Base-by-base conservation (phyloP, 2,888 invertebrate genomes). In the Pristionchus japonicus region DNA sequence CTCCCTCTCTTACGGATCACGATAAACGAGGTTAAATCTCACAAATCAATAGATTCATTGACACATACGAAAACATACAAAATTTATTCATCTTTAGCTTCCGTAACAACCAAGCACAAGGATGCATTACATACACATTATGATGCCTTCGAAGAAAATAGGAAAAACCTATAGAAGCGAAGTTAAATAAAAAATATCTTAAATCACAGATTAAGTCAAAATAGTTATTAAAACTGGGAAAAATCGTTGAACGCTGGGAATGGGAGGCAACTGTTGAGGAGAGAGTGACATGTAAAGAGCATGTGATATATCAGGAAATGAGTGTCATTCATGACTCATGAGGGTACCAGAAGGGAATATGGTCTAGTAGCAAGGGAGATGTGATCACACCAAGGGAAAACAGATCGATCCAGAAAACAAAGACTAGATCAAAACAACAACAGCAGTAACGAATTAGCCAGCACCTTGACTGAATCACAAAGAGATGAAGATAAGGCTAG, bases 11-110 rank as follows among this genome's bases (percentile, higher is more conserved):
- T 83, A 83, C 82, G 82, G 82, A 83, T 83, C 82, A 31, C 34
- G 34, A 83, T 83, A 83, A 83, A 83, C 82, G 82, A 49, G 82
- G 82, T 83, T 83, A 77, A 77, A 77, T 77, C 82, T 52, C 82
- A 83, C 34, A 15, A 34, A 67, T 67, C 64, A 34, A 27, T 64
- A 6, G 31, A 27, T 2, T 31, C 34, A 13, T 31, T 67, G 17
- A 57, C 23, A 9, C 23, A 57, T 57, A n/a, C 57, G 23, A 23
- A 23, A n/a, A 23, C 23, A 57, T 23, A 57, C 20, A 57, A 9
- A 6, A n/a, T 57, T 57, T 57, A 57, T 57, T 43, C 6, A 43
- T n/a, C 52, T 52, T 20, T 17, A 52, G 52, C 52, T 52, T 52
- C 17, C 20, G 57, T 57, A 23, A 57, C 57, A 57, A 57, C 9